Evolutionary conservation across 1,140 invertebrate species (phyloP), one percentile per base, ranked within the genome.

Genomic region (Scylla paramamosain): DNA sequence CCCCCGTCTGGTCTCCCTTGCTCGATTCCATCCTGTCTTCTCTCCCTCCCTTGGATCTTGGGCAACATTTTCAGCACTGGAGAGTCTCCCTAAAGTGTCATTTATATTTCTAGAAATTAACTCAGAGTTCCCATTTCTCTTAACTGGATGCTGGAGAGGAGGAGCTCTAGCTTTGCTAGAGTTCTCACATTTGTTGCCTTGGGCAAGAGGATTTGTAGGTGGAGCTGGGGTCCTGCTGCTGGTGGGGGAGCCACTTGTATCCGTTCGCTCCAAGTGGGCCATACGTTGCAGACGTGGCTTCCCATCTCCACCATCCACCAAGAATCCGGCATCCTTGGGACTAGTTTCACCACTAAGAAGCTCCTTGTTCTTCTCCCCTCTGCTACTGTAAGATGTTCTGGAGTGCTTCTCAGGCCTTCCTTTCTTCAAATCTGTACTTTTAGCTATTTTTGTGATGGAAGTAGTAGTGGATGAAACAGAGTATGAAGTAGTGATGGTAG

Each of bases 221-320:
- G 59, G 59, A 20, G 59, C 20, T 10, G 59, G 59, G 59, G 59
- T 20, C 20, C 59, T 67, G 59, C 3, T 67, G 59, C 7, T 8
- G 10, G 59, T 67, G n/a, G 93, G 93, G 3, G 46, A 94, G 45
- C 45, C 59, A 28, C 48, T 67, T 46, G 87, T 94, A 25, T 90
- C 93, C 16, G 59, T 46, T 52, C 93, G 59, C 32, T 95, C 94
- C 12, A 92, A 52, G 25, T 95, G 87, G 83, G 94, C 20, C 83
- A 88, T 92, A 45, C 90, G 94, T 7, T 67, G 52, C 25, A 92
- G 83, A 31, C 82, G 84, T 2, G 94, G 94, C 91, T 95, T 95
- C 16, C 29, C 16, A 45, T 90, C 46, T 31, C 88, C 82, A 25
- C 28, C 46, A 31, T 67, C 59, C 59, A 67, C 10, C 20, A 25